Evolutionary conservation across 2,797 vertebrate genomes (phyloP).

Genomic region (Somateria mollissima): DNA sequence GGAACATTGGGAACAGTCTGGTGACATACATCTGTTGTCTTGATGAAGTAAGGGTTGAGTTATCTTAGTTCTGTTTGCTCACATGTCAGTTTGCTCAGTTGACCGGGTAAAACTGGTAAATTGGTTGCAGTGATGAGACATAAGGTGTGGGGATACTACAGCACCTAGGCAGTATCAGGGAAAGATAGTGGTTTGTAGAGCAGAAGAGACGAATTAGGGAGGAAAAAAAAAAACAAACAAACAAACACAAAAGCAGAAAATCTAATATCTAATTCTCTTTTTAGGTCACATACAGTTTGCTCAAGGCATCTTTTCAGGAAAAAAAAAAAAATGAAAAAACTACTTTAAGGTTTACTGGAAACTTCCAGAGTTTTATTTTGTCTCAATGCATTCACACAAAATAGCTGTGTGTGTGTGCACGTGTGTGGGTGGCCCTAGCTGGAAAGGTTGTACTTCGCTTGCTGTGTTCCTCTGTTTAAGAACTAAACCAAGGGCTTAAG

Average conservation of each 20-base stretch:
- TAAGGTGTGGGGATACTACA: not conserved
- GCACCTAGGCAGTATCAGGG: not conserved
- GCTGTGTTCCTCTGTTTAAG: not conserved
- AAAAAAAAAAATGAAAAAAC: not conserved
- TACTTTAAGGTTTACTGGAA: not conserved
- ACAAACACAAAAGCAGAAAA: not conserved
- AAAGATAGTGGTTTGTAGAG: not conserved
- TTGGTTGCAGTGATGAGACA: not conserved
- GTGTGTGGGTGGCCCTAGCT: not conserved
- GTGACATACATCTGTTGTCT: accelerated
- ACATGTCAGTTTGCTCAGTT: not conserved
- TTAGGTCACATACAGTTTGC: not conserved
- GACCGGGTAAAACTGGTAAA: not conserved
- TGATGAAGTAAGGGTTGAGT: not conserved
- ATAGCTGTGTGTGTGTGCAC: not conserved
- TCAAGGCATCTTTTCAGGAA: not conserved
- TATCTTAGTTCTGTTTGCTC: not conserved
- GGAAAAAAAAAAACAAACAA: not conserved
- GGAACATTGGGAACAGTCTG: not conserved
- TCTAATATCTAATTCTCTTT: not conserved
- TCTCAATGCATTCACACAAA: not conserved
- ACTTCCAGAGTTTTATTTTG: not conserved
- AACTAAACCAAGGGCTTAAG: not conserved
- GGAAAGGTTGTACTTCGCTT: not conserved
- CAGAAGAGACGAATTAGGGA: not conserved